phyloP scores from a whole-genome alignment of 2,113 vertebrate species.

The Todiramphus saurophagus region DNA sequence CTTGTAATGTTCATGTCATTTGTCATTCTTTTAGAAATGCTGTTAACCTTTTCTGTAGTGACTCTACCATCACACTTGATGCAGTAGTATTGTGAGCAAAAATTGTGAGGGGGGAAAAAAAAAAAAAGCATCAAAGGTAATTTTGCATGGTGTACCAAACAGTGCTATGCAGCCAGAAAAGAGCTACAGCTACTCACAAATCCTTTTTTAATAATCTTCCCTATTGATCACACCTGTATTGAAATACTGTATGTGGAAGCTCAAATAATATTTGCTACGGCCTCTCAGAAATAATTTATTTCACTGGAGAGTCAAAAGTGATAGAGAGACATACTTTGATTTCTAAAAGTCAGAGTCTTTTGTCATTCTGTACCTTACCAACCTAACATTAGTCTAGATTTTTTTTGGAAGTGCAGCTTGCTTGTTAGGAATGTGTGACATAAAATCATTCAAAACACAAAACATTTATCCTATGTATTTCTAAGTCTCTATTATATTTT shows the following conservation, averaged over 20 bases:
- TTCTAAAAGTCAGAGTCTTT: neutral
- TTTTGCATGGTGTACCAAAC: neutral
- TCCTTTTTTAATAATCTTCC: neutral
- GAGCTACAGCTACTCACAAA: neutral
- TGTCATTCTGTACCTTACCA: neutral
- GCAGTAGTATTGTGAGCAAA: neutral
- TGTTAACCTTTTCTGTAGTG: neutral
- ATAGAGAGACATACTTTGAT: neutral
- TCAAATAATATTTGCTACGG: neutral
- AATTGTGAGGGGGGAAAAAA: neutral
- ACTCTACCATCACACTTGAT: neutral
- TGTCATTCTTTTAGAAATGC: neutral
- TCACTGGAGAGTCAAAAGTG: neutral
- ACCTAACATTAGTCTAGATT: neutral
- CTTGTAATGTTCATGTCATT: neutral
- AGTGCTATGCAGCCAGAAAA: neutral
- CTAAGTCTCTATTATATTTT: conserved; percentile 6
- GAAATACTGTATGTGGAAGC: neutral
- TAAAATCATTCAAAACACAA: neutral
- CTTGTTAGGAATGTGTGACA: neutral
- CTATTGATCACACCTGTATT: neutral
- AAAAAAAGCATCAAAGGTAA: neutral
- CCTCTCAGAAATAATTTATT: conserved; percentile 20
- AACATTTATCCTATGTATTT: neutral
- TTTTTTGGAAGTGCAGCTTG: neutral